Conservation (phyloP, 2,113 vertebrate species). For the Arvicanthis niloticus region DNA sequence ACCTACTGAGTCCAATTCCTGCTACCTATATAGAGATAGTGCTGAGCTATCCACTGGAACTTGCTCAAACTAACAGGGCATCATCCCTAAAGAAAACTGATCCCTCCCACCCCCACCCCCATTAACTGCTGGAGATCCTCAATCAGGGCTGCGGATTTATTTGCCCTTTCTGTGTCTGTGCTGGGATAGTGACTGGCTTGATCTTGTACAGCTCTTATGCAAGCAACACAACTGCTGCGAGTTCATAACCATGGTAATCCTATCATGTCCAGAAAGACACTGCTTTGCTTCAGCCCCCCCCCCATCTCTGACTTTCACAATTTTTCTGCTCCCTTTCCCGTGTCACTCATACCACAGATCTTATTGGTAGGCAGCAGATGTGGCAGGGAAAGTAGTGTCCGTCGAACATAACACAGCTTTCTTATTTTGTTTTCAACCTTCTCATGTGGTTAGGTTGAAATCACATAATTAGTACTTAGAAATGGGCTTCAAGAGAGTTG, state of each 20-base stretch:
- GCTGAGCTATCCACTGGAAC: background rate
- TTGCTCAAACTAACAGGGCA: background rate
- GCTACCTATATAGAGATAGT: background rate
- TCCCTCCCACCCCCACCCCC: background rate
- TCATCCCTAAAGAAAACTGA: background rate
- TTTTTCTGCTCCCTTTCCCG: background rate
- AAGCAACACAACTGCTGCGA: background rate
- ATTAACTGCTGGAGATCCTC: no score
- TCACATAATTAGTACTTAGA: background rate
- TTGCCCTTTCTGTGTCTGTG: background rate
- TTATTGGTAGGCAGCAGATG: background rate
- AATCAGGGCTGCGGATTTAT: background rate
- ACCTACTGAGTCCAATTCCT: background rate
- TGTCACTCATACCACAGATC: background rate
- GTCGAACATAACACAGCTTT: background rate
- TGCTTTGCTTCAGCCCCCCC: no score
- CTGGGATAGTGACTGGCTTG: background rate
- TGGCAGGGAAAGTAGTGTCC: background rate
- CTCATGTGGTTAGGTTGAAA: background rate
- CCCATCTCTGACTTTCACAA: background rate
- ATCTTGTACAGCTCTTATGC: background rate
- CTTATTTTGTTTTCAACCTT: background rate
- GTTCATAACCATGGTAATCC: background rate
- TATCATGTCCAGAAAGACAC: background rate
- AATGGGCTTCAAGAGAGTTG: background rate